Base-by-base conservation (phyloP, 2,888 invertebrate species). In the Clusia tigrina region DNA sequence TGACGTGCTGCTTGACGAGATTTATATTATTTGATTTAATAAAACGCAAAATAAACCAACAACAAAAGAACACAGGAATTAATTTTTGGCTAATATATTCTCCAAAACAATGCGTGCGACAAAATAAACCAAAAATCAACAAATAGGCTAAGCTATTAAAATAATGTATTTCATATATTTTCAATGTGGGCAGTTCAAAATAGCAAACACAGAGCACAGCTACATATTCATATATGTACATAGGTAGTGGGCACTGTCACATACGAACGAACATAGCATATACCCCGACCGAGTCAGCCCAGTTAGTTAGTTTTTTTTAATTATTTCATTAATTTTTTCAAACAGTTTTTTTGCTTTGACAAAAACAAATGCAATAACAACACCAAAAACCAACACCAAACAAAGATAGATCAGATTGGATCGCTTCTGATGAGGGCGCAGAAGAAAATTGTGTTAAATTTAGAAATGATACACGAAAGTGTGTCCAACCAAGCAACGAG, bases 401-500 rank as follows among this genome's bases (percentile, higher is more conserved):
- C 48, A 15, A 48, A 3, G 22, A 48, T 6, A 48, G 22, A 22
- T 5, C 18, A 20, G 15, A 48, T 6, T 2, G 6, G 48, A 18
- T n/a, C n/a, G n/a, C n/a, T n/a, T n/a, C n/a, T n/a, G 15, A 48
- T 15, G 42, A 48, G 5, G 48, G 48, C 20, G 18, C 48, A 20
- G 48, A 18, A 5, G 48, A 48, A 48, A 48, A 20, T 48, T 18
- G 6, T 48, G 48, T 48, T 48, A 48, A 48, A 48, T 48, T 48
- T 48, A 48, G 48, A 48, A 48, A 48, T 48, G 48, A 48, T 48
- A 48, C 18, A 2, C 18, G 15, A 48, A 48, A 48, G 15, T 2
- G 5, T 5, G 2, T 20, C 20, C 20, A 20, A 48, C 18, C 18
- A 20, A 48, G 22, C 48, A 22, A 32, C 32, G 32, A 6, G 32